Evolutionary conservation across 2,797 vertebrate species (phyloP).

Genomic region (Pteronotus mesoamericanus): DNA sequence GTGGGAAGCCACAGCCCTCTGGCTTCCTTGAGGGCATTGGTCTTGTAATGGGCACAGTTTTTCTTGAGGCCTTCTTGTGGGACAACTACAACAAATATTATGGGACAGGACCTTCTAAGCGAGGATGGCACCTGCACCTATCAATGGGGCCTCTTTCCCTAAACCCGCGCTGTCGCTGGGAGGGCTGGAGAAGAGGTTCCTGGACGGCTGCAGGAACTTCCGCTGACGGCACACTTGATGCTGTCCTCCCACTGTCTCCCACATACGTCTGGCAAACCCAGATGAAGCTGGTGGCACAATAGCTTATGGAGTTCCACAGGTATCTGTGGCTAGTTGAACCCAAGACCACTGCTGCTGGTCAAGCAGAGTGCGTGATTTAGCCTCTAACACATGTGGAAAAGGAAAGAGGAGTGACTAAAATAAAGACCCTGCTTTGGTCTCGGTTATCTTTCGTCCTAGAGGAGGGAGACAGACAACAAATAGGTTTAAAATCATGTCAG

Average conservation of each 20-base stretch:
- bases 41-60: not conserved
- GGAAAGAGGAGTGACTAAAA: not conserved
- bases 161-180: not conserved
- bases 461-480: not conserved
- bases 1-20: not conserved
- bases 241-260: not conserved
- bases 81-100: not conserved
- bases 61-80: not conserved
- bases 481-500: not conserved
- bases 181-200: not conserved
- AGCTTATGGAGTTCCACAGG: not conserved
- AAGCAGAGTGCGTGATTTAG: not conserved
- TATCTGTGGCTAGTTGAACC: not conserved
- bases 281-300: not conserved
- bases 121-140: not conserved
- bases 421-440: not conserved
- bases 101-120: not conserved
- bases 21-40: not conserved
- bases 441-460: not conserved
- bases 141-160: not conserved
- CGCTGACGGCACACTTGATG: not conserved
- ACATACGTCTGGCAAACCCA: not conserved
- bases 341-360: not conserved
- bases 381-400: no score
- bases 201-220: no score